A percentile compares a stretch with the other conserved stretches of the same genome.
phyloP scores from a whole-genome alignment of 2,888 invertebrate genomes.

The Drosophila quinaria region DNA sequence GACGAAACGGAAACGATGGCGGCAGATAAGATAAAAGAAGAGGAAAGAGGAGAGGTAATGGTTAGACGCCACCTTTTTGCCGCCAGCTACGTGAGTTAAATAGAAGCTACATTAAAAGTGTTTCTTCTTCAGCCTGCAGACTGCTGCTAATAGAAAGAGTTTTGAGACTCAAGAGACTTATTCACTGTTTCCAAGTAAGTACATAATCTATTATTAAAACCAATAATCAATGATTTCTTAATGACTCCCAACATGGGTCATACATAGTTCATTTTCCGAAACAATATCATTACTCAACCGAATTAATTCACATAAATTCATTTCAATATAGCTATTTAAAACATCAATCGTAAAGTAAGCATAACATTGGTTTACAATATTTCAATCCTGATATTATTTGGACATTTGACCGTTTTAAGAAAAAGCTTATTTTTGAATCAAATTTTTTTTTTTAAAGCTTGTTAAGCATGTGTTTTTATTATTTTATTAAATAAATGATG shows the following conservation, averaged over 20 bases:
- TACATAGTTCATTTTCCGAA: too few species aligned
- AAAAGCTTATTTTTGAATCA: slow-evolving; percentile 20
- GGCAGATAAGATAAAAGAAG: slow-evolving; percentile 1
- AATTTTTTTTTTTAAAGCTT: slow-evolving; percentile 26
- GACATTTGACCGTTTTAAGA: too few species aligned
- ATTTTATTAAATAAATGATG: slow-evolving; percentile 48
- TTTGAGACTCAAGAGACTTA: slow-evolving; percentile 2
- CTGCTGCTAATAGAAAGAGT: slow-evolving; percentile 14
- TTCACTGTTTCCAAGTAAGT: slow-evolving; percentile 18
- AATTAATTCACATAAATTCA: too few species aligned
- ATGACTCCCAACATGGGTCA: too few species aligned
- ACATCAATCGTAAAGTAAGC: too few species aligned
- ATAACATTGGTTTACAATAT: too few species aligned
- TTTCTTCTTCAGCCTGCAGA: background rate
- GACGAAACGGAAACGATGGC: slow-evolving; percentile 32
- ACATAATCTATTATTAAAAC: slow-evolving; percentile 4
- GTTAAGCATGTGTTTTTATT: slow-evolving; percentile 24
- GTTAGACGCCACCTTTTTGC: slow-evolving; percentile 16
- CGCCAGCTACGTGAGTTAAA: slow-evolving; percentile 47
- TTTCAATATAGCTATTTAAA: too few species aligned
- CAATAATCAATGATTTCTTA: too few species aligned
- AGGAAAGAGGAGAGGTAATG: slow-evolving; percentile 6
- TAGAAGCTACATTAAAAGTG: slow-evolving; percentile 35
- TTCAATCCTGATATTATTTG: too few species aligned
- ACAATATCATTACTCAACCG: too few species aligned